Percentiles rank a stretch among this genome's conserved stretches.
Conservation (phyloP, 2,113 vertebrate genomes). For the Glareola pratincola region DNA sequence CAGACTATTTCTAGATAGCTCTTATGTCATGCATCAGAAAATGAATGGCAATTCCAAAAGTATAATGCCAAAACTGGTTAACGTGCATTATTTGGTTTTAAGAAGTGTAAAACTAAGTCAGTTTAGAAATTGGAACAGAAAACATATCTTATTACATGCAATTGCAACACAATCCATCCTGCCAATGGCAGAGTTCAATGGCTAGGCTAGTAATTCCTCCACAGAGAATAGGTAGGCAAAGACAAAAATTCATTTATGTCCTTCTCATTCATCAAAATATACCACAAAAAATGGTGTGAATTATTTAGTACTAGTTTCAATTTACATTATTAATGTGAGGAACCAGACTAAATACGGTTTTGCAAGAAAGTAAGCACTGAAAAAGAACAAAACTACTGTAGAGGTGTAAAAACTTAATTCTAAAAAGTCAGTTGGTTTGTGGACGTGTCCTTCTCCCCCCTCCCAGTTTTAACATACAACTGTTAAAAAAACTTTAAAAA, state of each 20-base stretch:
- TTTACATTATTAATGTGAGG: neutral
- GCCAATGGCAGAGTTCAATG: slow-evolving; percentile 12
- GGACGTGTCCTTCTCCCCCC: neutral
- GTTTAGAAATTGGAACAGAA: neutral
- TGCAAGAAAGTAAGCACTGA: neutral
- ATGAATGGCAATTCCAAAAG: neutral
- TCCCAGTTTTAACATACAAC: neutral
- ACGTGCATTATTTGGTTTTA: neutral
- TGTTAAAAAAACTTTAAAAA: neutral
- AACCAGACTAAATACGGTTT: neutral
- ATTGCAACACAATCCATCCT: neutral
- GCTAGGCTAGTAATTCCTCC: neutral
- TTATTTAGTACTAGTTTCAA: neutral
- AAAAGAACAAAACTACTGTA: neutral
- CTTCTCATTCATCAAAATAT: neutral
- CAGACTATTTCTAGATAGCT: neutral
- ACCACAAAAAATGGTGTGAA: neutral
- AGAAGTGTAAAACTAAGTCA: neutral
- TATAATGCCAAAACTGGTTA: neutral
- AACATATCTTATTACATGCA: neutral
- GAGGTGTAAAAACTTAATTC: neutral
- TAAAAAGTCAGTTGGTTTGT: neutral
- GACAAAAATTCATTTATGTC: neutral
- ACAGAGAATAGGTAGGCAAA: neutral
- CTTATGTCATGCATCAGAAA: neutral